Conservation (phyloP, 2,888 invertebrate genomes). For the Caenorhabditis angaria region DNA sequence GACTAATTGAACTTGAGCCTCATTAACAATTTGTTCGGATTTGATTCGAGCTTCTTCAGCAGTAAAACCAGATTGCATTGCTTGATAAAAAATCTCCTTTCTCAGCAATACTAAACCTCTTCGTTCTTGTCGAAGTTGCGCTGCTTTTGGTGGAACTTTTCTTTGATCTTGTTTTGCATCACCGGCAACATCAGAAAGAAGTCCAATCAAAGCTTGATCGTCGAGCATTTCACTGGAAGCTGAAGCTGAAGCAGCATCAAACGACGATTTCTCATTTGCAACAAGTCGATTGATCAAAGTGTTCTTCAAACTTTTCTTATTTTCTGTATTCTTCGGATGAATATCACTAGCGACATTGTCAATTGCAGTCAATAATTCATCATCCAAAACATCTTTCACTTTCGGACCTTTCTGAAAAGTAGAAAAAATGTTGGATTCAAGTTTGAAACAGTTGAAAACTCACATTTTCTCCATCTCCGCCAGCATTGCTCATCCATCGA, state of each 20-base stretch:
- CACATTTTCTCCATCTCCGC: slow-evolving; percentile 26
- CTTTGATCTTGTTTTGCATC: slow-evolving; percentile 30
- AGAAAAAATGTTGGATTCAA: no score
- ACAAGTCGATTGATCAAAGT: slow-evolving; percentile 51
- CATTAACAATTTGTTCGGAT: slow-evolving; percentile 54
- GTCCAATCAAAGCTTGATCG: slow-evolving; percentile 44
- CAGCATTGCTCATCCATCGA: slow-evolving; percentile 10
- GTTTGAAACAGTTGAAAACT: not conserved
- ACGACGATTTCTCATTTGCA: slow-evolving; percentile 56
- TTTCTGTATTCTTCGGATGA: slow-evolving; percentile 33
- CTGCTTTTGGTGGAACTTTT: slow-evolving; percentile 23
- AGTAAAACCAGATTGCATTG: slow-evolving; percentile 56
- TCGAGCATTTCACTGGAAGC: slow-evolving; percentile 53
- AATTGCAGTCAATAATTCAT: slow-evolving; percentile 53
- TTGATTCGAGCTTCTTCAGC: slow-evolving; percentile 51
- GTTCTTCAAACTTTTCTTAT: slow-evolving; percentile 50
- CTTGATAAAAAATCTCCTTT: slow-evolving; percentile 65
- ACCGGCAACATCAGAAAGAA: slow-evolving; percentile 39
- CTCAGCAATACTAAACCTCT: slow-evolving; percentile 48
- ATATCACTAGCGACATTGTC: slow-evolving; percentile 46
- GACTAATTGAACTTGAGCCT: slow-evolving; percentile 40
- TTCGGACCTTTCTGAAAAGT: slow-evolving; percentile 34
- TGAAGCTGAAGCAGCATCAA: slow-evolving; percentile 51
- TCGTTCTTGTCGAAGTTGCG: slow-evolving; percentile 35
- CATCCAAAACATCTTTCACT: slow-evolving; percentile 52